Evolutionary conservation across 2,797 vertebrate species (phyloP), one percentile per base, ranked within the genome.

Genomic region (Pangasius djambal): DNA sequence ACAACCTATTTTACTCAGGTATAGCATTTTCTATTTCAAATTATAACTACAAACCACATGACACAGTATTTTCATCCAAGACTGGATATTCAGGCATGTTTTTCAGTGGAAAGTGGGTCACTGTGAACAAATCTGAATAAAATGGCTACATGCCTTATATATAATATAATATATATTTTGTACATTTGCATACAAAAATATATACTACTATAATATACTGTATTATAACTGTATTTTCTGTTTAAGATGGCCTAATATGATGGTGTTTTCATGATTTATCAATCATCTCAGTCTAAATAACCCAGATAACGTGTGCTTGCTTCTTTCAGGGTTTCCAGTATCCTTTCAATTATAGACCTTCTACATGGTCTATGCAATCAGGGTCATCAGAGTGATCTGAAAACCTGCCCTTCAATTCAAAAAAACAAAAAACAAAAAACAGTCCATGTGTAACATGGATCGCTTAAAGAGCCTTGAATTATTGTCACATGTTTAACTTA

Each of bases 401-500:
- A 65, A 65, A 44, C 37, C 59, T 63, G 13, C 37, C 6, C 25
- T 28, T 44, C 34, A 61, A 37, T 40, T 61, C 2, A 37, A 81
- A 37, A n/a, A 40, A 5, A 57, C 28, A 10, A 37, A 81, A 4
- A 55, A 77, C 3, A 81, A 61, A 3, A 61, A 57, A 20, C 9
- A 55, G 3, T 40, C 40, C 37, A 25, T 67, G 70, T 59, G 13
- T 48, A 34, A 61, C 20, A 28, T n/a, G 44, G 63, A 79, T 57
- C 69, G 25, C 37, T 86, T 55, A 63, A 83, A 72, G 5, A 70
- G 1, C 22, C 5, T 59, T 61, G 34, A 82, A 18, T 88, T 67
- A 67, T 88, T n/a, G 18, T 44, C 88, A 86, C 15, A 59, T 55
- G 10, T 82, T 81, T 79, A 88, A 89, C 70, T 90, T 37, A 10